Evolutionary conservation across 2,888 invertebrate genomes (phyloP).

Genomic region (Diabrotica balteata): DNA sequence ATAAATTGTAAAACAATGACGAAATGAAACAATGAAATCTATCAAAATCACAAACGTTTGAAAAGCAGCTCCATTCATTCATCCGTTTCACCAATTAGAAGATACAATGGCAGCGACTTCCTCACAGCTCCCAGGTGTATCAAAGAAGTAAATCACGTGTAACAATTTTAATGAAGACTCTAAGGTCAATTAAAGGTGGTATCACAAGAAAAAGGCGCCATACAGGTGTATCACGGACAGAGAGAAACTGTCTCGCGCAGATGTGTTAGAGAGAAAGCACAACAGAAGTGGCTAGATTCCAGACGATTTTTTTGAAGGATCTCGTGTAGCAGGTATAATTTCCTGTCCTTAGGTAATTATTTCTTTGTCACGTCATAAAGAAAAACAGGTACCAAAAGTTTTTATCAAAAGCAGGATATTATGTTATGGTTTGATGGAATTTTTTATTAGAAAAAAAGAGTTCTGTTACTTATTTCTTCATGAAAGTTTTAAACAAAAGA

Average conservation of each 20-base stretch:
- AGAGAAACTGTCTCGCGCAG: slow-evolving; percentile 31
- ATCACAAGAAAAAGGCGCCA: slow-evolving; percentile 53
- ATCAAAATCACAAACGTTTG: no score
- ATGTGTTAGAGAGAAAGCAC: slow-evolving; percentile 42
- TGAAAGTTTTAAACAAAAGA: no score
- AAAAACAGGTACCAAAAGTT: slow-evolving; percentile 25
- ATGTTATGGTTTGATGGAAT: slow-evolving; percentile 11
- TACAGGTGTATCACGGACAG: slow-evolving; percentile 40
- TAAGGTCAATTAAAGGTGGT: slow-evolving; percentile 52
- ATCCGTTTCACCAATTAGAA: slow-evolving; percentile 24
- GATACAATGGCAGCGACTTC: slow-evolving; percentile 32
- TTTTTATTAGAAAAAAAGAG: no score
- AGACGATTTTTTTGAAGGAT: slow-evolving; percentile 55
- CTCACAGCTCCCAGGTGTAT: slow-evolving; percentile 39
- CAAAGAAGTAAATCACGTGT: slow-evolving; percentile 46
- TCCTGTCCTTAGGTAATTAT: slow-evolving; percentile 54
- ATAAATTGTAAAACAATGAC: no score
- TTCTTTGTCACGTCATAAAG: slow-evolving; percentile 56
- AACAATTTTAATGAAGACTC: slow-evolving; percentile 49
- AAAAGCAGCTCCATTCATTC: not conserved
- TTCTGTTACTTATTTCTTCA: no score
- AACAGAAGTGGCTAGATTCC: slow-evolving; percentile 53
- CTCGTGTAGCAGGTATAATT: slow-evolving; percentile 51
- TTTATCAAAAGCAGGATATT: slow-evolving; percentile 23
- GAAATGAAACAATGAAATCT: no score